Evolutionary conservation across 2,888 invertebrate species (phyloP), one percentile per base, ranked within the genome.

Genomic region (Serripes groenlandicus): DNA sequence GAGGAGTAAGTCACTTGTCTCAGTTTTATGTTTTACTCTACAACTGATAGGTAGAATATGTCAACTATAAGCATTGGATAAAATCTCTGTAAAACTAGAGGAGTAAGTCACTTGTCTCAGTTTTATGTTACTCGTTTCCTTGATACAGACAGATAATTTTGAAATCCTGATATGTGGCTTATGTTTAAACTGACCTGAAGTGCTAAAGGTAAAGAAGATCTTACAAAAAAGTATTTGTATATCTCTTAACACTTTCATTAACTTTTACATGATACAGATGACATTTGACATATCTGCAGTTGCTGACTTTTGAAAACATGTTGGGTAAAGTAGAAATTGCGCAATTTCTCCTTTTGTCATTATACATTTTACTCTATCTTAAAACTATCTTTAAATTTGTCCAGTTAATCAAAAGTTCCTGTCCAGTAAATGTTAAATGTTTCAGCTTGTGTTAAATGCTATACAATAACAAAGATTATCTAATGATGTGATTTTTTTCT

Each of bases 51-150:
- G 90, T 21, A 81, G 79, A 62, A 81, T 93, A 58, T 90, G 96
- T 87, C 95, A 95, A 81, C 95, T 97, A 82, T 95, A 96, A 83
- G 95, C 95, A n/a, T 95, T 95, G 60, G 96, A 96, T 32, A 64
- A 70, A 4, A 56, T 82, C 7, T 85, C 91, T 30, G 75, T 86
- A 70, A 91, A 92, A 37, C 60, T 92, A n/a, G 84, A 88, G 58
- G 90, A 90, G 92, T 92, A 75, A 83, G 91, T 90, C 32, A 30
- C 37, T 49, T 3, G 2, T 42, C 15, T 49, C 2, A 21, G 49
- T 49, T 49, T 5, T 49, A 49, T 49, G 18, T 49, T 3, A 2
- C n/a, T n/a, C n/a, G n/a, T n/a, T n/a, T n/a, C n/a, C n/a, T n/a
- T n/a, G n/a, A n/a, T n/a, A n/a, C n/a, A n/a, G n/a, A n/a, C n/a